Conservation (phyloP, 2,113 vertebrate species). For the Phaetusa simplex region DNA sequence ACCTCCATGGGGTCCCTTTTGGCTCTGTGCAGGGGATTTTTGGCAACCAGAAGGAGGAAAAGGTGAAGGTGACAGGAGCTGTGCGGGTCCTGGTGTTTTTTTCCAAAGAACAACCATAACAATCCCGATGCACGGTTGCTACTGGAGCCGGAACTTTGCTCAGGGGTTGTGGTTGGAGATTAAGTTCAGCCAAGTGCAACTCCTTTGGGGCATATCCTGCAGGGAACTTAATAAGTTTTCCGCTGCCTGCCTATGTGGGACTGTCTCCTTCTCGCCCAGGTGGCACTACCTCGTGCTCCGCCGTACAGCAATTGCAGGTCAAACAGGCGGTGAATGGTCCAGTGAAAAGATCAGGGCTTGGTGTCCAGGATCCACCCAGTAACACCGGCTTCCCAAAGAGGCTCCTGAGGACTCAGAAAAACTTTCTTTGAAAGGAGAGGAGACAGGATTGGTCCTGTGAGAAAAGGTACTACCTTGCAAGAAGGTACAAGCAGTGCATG, state of each 20-base stretch:
- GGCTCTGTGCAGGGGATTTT: background rate
- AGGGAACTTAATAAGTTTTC: background rate
- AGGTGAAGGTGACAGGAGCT: background rate
- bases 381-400: background rate
- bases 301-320: background rate
- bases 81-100: background rate
- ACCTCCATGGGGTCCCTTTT: rapidly evolving
- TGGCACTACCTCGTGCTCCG: background rate
- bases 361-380: background rate
- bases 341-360: background rate
- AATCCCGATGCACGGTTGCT: rapidly evolving
- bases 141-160: background rate
- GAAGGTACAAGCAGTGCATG: background rate
- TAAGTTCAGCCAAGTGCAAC: background rate
- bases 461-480: background rate
- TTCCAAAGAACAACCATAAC: background rate
- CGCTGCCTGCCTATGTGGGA: background rate
- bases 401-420: background rate
- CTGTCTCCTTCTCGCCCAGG: background rate
- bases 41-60: background rate
- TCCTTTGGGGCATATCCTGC: background rate
- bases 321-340: rapidly evolving
- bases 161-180: background rate
- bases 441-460: background rate
- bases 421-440: background rate